A percentile compares a stretch with the other conserved stretches of the same genome.
phyloP scores from a whole-genome alignment of 2,113 vertebrate species.

The Atractosteus spatula region DNA sequence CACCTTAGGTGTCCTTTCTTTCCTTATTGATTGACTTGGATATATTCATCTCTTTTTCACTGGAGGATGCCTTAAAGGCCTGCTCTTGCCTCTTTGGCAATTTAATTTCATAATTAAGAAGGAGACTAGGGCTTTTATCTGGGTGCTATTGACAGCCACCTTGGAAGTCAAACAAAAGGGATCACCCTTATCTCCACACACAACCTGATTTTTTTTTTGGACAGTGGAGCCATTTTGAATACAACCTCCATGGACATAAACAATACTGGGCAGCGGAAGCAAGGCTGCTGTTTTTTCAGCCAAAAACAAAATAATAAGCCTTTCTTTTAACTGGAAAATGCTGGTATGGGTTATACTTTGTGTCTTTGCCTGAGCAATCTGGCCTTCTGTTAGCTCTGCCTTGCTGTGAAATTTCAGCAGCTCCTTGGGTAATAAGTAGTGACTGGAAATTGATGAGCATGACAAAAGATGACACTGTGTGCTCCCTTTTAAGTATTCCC shows the following conservation, averaged over 20 bases:
- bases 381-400: background rate
- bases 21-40: background rate
- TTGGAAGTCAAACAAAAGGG: slow-evolving; percentile 9
- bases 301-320: background rate
- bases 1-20: background rate
- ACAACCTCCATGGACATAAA: slow-evolving; percentile 10
- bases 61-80: background rate
- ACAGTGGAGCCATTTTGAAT: background rate
- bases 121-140: slow-evolving; percentile 5
- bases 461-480: too few relatives aligned
- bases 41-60: slow-evolving; percentile 6
- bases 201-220: slow-evolving; percentile 1
- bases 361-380: background rate
- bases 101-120: slow-evolving; percentile 10
- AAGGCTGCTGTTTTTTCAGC: background rate
- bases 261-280: background rate
- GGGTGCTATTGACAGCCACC: background rate
- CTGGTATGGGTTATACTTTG: background rate
- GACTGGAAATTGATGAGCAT: background rate
- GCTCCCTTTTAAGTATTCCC: background rate
- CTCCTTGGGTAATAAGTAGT: background rate
- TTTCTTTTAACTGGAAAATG: background rate
- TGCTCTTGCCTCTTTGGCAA: background rate
- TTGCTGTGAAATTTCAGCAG: background rate
- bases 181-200: background rate